Base-by-base conservation (phyloP, 2,797 vertebrate species). In the Thaleichthys pacificus region DNA sequence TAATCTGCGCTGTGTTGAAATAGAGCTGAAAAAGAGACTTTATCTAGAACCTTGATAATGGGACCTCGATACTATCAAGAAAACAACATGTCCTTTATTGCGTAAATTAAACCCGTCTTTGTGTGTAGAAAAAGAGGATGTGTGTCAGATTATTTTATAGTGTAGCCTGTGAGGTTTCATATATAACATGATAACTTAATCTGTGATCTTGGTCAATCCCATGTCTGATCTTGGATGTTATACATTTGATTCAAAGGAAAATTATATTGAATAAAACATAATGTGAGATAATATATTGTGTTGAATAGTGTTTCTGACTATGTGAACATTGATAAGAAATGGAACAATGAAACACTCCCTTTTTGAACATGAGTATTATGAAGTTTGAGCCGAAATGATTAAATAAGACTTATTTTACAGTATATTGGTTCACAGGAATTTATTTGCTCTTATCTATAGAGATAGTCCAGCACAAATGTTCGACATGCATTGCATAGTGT, bases 1-100 rank as follows among this genome's bases (percentile, higher is more conserved):
- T 93, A 93, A 93, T 94, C 92, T 92, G 86, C 82, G 85, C 12
- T 8, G 24, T 5, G 54, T 24, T 72, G 78, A 83, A 79, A 85
- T 82, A 80, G 80, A 80, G 72, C 80, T 32, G 66, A 64, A 47
- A 47, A 8, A 47, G 42, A 38, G 42, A 73, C 78, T 81, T 80
- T 83, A 81, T 80, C 81, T 30, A 15, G 19, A 26, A 38, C 67
- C 64, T 66, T 11, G 89, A 89, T 84, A 85, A 89, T 86, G 87
- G 88, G 77, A 70, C 82, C 70, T 77, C 79, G 83, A 85, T 77
- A 85, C 90, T 77, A 78, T 56, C 76, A 83, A 89, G 79, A 81
- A 80, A 66, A 80, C 68, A 74, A 75, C 71, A 81, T 68, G 79
- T n/a, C 83, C 83, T 83, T 84, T 64, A 73, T 14, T 47, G 42